These are phyloP conservation scores for Meiosimyza platycephala DNA, from an alignment of 2,888 invertebrate genomes.

Conservation along the genomic window DNA sequence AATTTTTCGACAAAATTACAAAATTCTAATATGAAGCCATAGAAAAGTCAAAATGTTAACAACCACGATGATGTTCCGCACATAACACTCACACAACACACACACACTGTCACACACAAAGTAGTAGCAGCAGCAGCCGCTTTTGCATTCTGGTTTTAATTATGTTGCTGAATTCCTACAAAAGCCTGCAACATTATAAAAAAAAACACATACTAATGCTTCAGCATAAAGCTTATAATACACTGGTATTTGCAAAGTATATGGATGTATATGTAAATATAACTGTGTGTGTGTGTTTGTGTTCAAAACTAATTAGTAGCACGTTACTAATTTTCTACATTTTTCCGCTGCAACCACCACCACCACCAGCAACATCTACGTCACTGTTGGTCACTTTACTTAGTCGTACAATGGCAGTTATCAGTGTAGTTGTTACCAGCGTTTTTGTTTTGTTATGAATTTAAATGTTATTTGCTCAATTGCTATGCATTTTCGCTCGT, in stretches of 20 bases:
- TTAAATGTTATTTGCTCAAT: neutral
- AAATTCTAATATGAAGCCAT: constrained; percentile 15
- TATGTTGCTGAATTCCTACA: constrained; percentile 14
- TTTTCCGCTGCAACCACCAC: neutral
- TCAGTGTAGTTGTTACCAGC: neutral
- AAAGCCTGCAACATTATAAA: neutral
- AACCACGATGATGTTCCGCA: neutral
- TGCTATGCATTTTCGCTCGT: neutral
- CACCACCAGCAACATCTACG: too few species aligned
- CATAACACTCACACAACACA: neutral
- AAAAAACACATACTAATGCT: neutral
- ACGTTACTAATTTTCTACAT: constrained; percentile 22
- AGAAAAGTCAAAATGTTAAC: constrained; percentile 3
- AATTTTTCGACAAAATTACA: neutral
- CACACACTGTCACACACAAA: neutral
- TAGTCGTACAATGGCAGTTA: neutral
- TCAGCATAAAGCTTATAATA: constrained; percentile 1
- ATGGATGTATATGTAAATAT: neutral
- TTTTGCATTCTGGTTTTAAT: constrained; percentile 4
- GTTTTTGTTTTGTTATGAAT: constrained; percentile 1
- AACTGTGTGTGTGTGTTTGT: neutral
- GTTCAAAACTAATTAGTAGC: constrained; percentile 21
- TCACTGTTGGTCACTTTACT: constrained; percentile 1
- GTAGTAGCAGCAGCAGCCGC: neutral
- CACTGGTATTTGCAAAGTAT: neutral